Conservation (phyloP, 2,113 vertebrate species). For the Saguinus midas region DNA sequence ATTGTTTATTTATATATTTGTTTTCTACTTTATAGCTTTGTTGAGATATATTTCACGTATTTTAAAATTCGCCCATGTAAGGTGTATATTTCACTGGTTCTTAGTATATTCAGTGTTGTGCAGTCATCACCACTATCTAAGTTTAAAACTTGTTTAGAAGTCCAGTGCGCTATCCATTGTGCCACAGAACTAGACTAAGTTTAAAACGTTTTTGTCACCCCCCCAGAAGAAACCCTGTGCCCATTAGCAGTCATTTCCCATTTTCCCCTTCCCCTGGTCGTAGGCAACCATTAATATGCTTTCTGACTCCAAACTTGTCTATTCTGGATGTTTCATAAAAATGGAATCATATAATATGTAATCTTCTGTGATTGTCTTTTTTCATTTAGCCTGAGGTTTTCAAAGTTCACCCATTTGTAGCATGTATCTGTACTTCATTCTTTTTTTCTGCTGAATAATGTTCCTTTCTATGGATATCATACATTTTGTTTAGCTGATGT, state of each 20-base stretch:
- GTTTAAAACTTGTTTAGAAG: neutral
- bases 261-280: neutral
- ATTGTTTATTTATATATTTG: neutral
- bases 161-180: too few species aligned
- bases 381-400: neutral
- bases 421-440: neutral
- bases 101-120: neutral
- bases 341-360: neutral
- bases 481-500: neutral
- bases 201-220: neutral
- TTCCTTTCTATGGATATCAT: neutral
- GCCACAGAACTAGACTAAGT: too few species aligned
- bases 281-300: neutral
- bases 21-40: neutral
- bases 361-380: neutral
- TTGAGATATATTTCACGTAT: neutral
- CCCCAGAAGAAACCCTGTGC: neutral
- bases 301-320: neutral
- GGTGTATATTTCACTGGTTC: neutral
- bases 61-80: neutral
- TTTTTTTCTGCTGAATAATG: neutral
- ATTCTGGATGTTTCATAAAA: neutral
- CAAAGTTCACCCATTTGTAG: neutral
- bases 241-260: neutral
- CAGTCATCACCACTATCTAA: neutral